Percentiles rank a stretch among this genome's conserved stretches.
phyloP scores from a whole-genome alignment of 1,140 invertebrate species.

The Drosophila paulistorum region DNA sequence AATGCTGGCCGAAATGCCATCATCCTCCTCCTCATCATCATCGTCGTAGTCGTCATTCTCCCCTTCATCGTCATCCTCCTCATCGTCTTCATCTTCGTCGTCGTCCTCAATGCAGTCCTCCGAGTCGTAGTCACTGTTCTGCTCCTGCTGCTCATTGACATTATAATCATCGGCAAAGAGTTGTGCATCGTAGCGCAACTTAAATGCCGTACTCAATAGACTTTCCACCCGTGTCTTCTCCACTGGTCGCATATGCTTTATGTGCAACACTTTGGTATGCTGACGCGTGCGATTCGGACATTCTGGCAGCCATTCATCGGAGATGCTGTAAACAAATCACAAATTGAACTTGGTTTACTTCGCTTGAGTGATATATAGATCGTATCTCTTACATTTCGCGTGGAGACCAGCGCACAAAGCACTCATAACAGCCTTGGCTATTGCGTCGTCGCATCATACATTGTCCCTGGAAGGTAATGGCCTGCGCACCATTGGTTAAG shows the following conservation, averaged over 20 bases:
- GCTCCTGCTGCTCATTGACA: constrained; percentile 50
- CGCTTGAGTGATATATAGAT: background rate
- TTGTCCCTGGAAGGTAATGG: constrained; percentile 76
- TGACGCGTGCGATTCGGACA: constrained; percentile 53
- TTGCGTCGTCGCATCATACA: constrained; percentile 71
- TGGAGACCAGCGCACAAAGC: constrained; percentile 78
- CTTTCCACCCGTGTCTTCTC: constrained; percentile 77
- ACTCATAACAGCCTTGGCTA: constrained; percentile 63
- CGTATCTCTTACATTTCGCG: constrained; percentile 72
- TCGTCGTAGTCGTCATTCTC: constrained; percentile 52
- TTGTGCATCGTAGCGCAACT: constrained; percentile 73
- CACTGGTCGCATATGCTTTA: constrained; percentile 76
- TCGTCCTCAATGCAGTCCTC: constrained; percentile 50
- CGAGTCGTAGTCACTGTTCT: constrained; percentile 25
- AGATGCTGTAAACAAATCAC: constrained; percentile 54
- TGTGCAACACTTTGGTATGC: constrained; percentile 75
- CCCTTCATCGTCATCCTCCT: constrained; percentile 21
- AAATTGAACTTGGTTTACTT: background rate
- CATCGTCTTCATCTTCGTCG: constrained; percentile 15
- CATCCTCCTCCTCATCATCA: constrained; percentile 54
- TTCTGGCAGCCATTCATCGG: constrained; percentile 79
- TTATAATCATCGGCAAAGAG: constrained; percentile 73
- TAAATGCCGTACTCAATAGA: constrained; percentile 70
- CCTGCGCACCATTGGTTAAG: constrained; percentile 68
- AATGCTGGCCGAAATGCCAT: constrained; percentile 43